Conservation (phyloP, 2,113 vertebrate species). For the Montifringilla adamsi region DNA sequence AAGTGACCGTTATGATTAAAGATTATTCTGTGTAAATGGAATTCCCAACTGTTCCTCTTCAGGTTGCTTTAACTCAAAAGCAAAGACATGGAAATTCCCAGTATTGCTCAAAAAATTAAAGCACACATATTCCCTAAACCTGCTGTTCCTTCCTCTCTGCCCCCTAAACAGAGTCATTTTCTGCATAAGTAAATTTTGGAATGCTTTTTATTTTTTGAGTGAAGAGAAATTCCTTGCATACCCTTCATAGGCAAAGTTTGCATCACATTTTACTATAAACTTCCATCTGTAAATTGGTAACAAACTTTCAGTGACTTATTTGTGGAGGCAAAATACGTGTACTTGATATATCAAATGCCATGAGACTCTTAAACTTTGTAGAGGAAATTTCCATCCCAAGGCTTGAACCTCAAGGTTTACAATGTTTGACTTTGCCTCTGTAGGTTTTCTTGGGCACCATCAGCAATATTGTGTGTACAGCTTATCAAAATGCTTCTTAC, state of each 20-base stretch:
- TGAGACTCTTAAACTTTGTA: not conserved
- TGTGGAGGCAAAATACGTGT: not conserved
- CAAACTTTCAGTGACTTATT: not conserved
- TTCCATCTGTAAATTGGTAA: not conserved
- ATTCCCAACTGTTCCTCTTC: not conserved
- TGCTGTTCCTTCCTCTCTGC: not conserved
- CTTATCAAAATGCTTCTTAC: not conserved
- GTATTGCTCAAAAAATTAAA: not conserved
- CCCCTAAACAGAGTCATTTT: not conserved
- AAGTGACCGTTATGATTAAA: not conserved
- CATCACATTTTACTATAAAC: not conserved
- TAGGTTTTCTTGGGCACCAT: not conserved
- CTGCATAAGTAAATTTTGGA: not conserved
- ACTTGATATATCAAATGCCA: not conserved
- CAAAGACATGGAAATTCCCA: not conserved
- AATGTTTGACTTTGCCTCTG: not conserved
- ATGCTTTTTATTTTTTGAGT: not conserved
- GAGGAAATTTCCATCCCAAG: not conserved
- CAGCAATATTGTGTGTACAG: not conserved
- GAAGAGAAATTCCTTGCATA: not conserved
- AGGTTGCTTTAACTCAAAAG: not conserved
- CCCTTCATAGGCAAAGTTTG: not conserved
- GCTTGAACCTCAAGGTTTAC: not conserved
- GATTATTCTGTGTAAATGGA: not conserved
- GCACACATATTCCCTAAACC: fast-evolving